Percentiles rank a stretch among this genome's conserved stretches.
Evolutionary conservation across 2,888 invertebrate species (phyloP).

Genomic region (Micoletzkya japonica): DNA sequence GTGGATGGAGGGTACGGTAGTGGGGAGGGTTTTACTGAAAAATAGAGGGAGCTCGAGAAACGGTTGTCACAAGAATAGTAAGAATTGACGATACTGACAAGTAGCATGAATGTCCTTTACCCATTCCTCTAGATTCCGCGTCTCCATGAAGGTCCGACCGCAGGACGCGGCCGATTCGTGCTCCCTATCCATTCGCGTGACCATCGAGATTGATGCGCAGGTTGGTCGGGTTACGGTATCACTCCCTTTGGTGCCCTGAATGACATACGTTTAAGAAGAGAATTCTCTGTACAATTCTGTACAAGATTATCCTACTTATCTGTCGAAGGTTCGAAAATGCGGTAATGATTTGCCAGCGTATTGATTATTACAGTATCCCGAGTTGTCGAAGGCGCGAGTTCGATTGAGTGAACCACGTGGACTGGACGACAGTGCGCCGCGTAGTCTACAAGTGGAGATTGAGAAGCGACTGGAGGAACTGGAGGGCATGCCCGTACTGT

Average conservation of each 20-base stretch:
- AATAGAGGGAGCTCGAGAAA: neutral
- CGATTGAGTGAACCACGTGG: conserved; percentile 30
- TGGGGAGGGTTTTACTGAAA: neutral
- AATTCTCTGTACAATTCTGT: too few relatives aligned
- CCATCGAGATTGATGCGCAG: conserved; percentile 4
- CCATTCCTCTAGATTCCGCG: conserved; percentile 10
- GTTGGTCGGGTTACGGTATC: too few relatives aligned
- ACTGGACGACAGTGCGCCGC: conserved; percentile 26
- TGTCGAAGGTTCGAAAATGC: neutral
- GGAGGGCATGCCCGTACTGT: conserved; percentile 33
- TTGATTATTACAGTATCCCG: conserved; percentile 31
- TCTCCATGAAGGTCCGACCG: conserved; percentile 26
- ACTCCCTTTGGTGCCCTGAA: too few relatives aligned
- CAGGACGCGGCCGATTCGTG: conserved; percentile 21
- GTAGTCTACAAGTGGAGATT: conserved; percentile 14
- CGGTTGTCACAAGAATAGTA: neutral
- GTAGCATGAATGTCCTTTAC: neutral
- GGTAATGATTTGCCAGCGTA: neutral
- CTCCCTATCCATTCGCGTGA: conserved; percentile 27
- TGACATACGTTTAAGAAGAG: too few relatives aligned
- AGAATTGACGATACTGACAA: neutral
- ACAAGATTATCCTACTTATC: neutral
- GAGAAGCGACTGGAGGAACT: conserved; percentile 24
- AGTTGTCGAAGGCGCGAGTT: conserved; percentile 12
- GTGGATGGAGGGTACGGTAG: conserved; percentile 5